phyloP scores from a whole-genome alignment of 2,113 vertebrate genomes.

The Riparia riparia region DNA sequence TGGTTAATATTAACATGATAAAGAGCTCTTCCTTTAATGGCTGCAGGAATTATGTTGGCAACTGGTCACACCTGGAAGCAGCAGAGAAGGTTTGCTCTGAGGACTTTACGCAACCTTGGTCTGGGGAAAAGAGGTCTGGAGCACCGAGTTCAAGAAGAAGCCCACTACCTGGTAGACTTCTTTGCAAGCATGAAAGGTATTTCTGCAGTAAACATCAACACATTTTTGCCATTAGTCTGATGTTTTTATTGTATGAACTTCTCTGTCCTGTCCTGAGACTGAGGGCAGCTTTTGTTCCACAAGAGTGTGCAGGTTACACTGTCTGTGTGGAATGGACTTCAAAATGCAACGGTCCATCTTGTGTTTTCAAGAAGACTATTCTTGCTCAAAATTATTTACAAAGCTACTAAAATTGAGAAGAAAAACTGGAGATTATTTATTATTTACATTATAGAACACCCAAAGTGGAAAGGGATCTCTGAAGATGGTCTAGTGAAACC shows the following conservation, averaged over 20 bases:
- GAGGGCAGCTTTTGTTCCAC: not conserved
- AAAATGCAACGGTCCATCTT: not conserved
- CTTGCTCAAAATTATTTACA: not conserved
- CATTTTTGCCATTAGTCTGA: not conserved
- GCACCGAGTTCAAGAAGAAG: slow-evolving; percentile 61
- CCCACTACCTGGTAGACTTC: slow-evolving; percentile 28
- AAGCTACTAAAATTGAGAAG: not conserved
- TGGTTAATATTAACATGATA: not conserved
- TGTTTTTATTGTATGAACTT: not conserved
- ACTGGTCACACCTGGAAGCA: slow-evolving; percentile 70
- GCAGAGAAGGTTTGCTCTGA: slow-evolving; percentile 71
- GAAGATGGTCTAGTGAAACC: not conserved
- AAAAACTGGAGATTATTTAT: not conserved
- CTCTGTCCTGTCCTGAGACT: not conserved
- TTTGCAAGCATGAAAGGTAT: slow-evolving; percentile 65
- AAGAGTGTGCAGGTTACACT: not conserved
- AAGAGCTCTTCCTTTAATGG: not conserved
- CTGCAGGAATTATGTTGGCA: slow-evolving; percentile 71
- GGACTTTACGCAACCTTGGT: slow-evolving; percentile 56
- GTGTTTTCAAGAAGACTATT: not conserved
- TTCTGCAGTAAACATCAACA: not conserved
- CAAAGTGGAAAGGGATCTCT: not conserved
- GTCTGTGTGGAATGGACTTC: not conserved
- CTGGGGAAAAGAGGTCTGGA: slow-evolving; percentile 67
- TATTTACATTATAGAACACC: not conserved